Percentiles rank a stretch among this genome's conserved stretches.
Conservation (phyloP, 2,113 vertebrate species). For the Perca schrenkii region DNA sequence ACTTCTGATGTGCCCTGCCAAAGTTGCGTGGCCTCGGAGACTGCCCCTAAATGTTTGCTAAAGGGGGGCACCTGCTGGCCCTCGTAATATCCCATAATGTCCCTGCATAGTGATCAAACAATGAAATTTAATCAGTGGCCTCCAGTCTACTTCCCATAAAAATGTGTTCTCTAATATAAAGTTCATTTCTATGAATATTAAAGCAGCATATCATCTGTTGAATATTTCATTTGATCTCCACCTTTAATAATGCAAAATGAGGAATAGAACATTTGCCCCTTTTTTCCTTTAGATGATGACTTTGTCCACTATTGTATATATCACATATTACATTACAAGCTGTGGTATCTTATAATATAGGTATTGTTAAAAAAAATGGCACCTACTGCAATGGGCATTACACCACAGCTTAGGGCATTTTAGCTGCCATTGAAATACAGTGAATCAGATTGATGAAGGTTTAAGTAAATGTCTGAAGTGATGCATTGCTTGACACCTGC, state of each 20-base stretch:
- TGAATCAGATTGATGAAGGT: conserved; percentile 37
- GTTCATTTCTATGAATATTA: conserved; percentile 88
- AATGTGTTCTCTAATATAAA: conserved; percentile 86
- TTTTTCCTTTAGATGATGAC: conserved; percentile 70
- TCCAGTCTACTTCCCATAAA: conserved; percentile 82
- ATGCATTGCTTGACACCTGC: conserved; percentile 45
- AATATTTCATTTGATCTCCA: conserved; percentile 86
- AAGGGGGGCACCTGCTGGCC: conserved; percentile 57
- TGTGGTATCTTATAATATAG: conserved; percentile 31
- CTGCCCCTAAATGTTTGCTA: conserved; percentile 74
- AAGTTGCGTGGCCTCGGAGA: conserved; percentile 44
- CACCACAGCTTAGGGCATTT: conserved; percentile 34
- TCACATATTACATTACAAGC: conserved; percentile 68
- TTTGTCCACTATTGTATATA: conserved; percentile 67
- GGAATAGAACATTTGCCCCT: conserved; percentile 73
- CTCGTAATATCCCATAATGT: conserved; percentile 75
- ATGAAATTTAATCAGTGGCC: conserved; percentile 85
- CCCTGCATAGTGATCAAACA: conserved; percentile 84
- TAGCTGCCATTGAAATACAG: conserved; percentile 25
- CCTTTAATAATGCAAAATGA: conserved; percentile 86
- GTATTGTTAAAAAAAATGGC: conserved; percentile 54
- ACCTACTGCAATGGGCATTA: conserved; percentile 26
- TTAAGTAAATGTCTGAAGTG: conserved; percentile 52
- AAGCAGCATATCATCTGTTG: conserved; percentile 83
- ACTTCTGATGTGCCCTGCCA: conserved; percentile 38